These are phyloP conservation scores for Hemicrepidius hirtus DNA, from an alignment of 2,888 invertebrate genomes.

Conservation along the genomic window DNA sequence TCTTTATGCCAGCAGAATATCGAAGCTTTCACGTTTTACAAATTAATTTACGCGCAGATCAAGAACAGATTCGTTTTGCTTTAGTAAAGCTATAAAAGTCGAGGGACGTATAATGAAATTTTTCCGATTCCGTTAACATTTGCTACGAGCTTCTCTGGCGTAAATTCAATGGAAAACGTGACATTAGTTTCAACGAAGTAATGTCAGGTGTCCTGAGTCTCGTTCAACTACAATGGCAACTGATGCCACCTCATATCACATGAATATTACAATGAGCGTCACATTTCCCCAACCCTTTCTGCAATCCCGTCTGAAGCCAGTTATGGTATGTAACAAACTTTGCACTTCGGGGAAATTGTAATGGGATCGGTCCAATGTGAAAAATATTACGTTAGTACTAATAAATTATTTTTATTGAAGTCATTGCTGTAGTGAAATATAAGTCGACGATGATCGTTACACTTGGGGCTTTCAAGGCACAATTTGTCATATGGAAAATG, in stretches of 20 bases:
- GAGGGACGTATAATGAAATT: not conserved
- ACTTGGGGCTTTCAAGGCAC: too few species aligned
- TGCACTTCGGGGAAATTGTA: too few species aligned
- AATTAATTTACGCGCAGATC: constrained; percentile 1
- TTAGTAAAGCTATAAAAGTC: constrained; percentile 1
- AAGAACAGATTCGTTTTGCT: not conserved
- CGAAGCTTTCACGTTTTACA: not conserved
- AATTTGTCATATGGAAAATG: too few species aligned
- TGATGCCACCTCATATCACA: constrained; percentile 5
- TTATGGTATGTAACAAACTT: not conserved
- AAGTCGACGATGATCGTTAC: too few species aligned
- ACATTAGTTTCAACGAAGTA: constrained; percentile 28
- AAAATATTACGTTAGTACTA: too few species aligned
- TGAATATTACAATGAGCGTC: constrained; percentile 15
- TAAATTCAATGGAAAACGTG: constrained; percentile 19
- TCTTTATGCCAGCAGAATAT: not conserved
- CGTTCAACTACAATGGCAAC: constrained; percentile 13
- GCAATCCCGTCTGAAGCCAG: not conserved
- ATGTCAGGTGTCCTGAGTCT: constrained; percentile 15
- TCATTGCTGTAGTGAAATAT: too few species aligned
- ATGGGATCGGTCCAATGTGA: not conserved
- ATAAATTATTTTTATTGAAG: too few species aligned
- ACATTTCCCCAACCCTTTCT: constrained; percentile 1
- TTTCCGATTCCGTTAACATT: constrained; percentile 3
- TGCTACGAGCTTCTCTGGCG: not conserved